Percentiles rank a stretch among this genome's conserved stretches.
Conservation (phyloP, 2,113 vertebrate species). For the Ginglymostoma cirratum region DNA sequence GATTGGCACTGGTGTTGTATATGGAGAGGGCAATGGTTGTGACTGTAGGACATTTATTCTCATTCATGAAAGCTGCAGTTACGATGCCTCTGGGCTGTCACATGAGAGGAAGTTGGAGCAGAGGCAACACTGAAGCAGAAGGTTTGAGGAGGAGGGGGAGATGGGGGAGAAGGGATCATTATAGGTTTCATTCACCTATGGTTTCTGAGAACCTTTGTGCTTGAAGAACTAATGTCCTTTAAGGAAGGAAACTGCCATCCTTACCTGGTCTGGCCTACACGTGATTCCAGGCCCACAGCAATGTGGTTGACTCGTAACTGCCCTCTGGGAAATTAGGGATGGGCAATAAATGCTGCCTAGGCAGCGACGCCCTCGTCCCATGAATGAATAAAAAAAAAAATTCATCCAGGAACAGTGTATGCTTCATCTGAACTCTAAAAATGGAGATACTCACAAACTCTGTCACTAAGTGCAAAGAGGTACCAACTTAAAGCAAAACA, state of each 20-base stretch:
- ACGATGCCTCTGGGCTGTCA: background rate
- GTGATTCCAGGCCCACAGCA: no score
- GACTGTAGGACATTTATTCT: background rate
- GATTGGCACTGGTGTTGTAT: background rate
- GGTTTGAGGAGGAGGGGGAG: no score
- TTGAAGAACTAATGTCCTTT: no score
- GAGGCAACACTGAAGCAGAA: background rate
- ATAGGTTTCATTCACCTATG: background rate
- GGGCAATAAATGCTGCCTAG: no score
- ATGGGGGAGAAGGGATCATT: background rate
- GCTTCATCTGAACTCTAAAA: background rate
- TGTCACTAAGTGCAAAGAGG: no score
- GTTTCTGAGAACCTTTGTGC: background rate
- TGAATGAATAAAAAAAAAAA: no score
- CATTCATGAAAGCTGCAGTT: background rate
- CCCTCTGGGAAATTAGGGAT: no score
- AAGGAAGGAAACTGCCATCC: no score
- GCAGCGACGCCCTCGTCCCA: no score
- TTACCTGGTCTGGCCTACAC: no score
- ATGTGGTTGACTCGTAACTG: no score
- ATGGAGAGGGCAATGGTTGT: background rate
- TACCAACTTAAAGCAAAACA: background rate
- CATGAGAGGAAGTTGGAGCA: background rate
- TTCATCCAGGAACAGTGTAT: background rate
- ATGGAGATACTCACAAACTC: background rate